Conservation (phyloP, 1,140 invertebrate species). For the Drosophila yakuba region DNA sequence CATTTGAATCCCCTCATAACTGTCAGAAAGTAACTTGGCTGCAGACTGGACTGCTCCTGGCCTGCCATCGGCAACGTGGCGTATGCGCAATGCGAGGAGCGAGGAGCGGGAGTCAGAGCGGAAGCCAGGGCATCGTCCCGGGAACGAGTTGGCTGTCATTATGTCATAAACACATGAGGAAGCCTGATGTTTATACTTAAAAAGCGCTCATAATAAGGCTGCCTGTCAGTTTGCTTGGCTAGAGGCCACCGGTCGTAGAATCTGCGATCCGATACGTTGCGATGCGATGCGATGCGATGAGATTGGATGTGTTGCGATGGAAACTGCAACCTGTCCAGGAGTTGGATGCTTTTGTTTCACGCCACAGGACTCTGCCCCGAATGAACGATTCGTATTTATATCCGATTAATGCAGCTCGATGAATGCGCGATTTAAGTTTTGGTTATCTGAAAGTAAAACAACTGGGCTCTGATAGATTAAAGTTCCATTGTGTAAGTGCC, state of each 20-base stretch:
- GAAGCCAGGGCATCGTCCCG: background rate
- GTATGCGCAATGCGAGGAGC: slow-evolving; percentile 48
- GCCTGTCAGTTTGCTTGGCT: slow-evolving; percentile 39
- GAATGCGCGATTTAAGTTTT: background rate
- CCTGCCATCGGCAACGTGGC: slow-evolving; percentile 46
- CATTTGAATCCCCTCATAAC: slow-evolving; percentile 81
- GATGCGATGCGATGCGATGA: slow-evolving; percentile 21
- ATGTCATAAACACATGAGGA: slow-evolving; percentile 73
- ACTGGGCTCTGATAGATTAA: background rate
- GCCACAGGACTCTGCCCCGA: slow-evolving; percentile 8
- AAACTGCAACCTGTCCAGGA: slow-evolving; percentile 44
- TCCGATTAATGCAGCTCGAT: slow-evolving; percentile 11
- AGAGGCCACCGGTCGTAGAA: slow-evolving; percentile 35
- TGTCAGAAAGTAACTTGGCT: slow-evolving; percentile 63
- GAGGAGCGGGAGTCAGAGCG: too few species aligned
- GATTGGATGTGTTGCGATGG: slow-evolving; percentile 18
- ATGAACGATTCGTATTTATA: slow-evolving; percentile 20
- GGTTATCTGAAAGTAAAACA: background rate
- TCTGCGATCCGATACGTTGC: slow-evolving; percentile 20
- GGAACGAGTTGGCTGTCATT: slow-evolving; percentile 64
- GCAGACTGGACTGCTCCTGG: slow-evolving; percentile 15
- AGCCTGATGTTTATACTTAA: slow-evolving; percentile 60
- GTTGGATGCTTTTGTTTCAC: slow-evolving; percentile 35
- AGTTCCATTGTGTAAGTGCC: background rate
- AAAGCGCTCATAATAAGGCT: slow-evolving; percentile 59